These are phyloP conservation scores for Chloroclystis v-ata DNA, from an alignment of 2,888 invertebrate species.

Conservation along the genomic window DNA sequence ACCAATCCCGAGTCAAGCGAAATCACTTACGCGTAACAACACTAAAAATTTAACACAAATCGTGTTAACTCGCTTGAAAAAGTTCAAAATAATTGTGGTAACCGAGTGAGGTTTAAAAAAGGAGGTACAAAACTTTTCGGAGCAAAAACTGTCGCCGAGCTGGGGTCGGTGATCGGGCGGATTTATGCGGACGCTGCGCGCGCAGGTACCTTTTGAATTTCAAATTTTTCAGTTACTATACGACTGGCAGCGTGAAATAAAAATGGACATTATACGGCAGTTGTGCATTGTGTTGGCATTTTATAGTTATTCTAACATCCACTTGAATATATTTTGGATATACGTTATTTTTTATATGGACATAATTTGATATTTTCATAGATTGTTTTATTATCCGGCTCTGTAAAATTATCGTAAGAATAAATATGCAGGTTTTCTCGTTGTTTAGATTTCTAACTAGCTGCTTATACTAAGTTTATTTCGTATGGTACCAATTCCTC, in stretches of 20 bases:
- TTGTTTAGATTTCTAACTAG: too few species aligned
- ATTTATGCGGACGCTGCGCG: slow-evolving; percentile 56
- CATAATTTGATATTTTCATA: too few species aligned
- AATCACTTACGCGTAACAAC: slow-evolving; percentile 33
- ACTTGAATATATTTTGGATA: too few species aligned
- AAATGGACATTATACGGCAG: slow-evolving; percentile 31
- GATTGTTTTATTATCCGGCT: too few species aligned
- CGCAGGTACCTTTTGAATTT: slow-evolving; percentile 59
- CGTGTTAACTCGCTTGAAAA: slow-evolving; percentile 61
- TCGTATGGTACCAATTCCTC: too few species aligned
- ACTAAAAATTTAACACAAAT: slow-evolving; percentile 56
- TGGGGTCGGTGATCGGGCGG: slow-evolving; percentile 57
- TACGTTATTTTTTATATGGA: too few species aligned
- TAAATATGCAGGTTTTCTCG: too few species aligned
- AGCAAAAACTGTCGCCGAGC: slow-evolving; percentile 66
- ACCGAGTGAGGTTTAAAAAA: slow-evolving; percentile 45
- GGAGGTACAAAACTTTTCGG: slow-evolving; percentile 58
- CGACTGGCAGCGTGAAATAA: slow-evolving; percentile 59
- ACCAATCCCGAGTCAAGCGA: slow-evolving; percentile 15
- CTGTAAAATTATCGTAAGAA: too few species aligned
- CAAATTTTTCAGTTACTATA: slow-evolving; percentile 70
- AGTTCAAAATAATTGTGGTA: slow-evolving; percentile 71
- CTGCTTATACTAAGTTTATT: too few species aligned
- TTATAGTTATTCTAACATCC: too few species aligned
- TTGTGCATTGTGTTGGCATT: not conserved